Conservation (phyloP, 2,888 invertebrate genomes). For the Tricholauxania praeusta region DNA sequence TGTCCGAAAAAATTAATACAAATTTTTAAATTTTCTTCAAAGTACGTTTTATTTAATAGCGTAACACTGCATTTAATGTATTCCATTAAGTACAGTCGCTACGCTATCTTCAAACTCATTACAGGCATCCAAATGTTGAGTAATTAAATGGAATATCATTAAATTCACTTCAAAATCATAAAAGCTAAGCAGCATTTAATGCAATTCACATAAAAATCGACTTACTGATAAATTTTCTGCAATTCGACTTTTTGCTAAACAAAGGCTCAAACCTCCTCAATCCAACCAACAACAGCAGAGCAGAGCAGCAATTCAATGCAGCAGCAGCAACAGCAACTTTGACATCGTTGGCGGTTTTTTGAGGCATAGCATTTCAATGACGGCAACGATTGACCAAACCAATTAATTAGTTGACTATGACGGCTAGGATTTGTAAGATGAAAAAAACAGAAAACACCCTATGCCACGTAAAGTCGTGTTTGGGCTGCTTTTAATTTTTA, state of each 20-base stretch:
- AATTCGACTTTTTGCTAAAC: neutral
- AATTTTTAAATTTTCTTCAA: too few relatives aligned
- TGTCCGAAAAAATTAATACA: too few relatives aligned
- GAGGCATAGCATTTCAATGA: conserved; percentile 17
- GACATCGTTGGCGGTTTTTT: neutral
- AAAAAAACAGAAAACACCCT: conserved; percentile 7
- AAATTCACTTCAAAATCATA: conserved; percentile 26
- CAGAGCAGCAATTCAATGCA: neutral
- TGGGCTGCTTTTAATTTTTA: conserved; percentile 21
- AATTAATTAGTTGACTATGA: conserved; percentile 44
- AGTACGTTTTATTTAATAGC: too few relatives aligned
- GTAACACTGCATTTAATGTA: conserved; percentile 22
- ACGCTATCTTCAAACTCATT: neutral
- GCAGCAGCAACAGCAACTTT: neutral
- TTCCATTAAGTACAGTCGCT: conserved; percentile 3
- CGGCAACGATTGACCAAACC: conserved; percentile 39
- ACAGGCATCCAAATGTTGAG: conserved; percentile 35
- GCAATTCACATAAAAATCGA: conserved; percentile 24
- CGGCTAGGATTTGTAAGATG: neutral
- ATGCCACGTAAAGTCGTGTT: neutral
- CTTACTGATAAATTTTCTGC: conserved; percentile 17
- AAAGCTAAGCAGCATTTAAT: conserved; percentile 23
- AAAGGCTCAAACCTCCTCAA: neutral
- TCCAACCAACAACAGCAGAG: neutral
- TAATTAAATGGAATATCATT: conserved; percentile 44